Evolutionary conservation across 2,888 invertebrate genomes (phyloP).

Genomic region (Drosophila subsilvestris): DNA sequence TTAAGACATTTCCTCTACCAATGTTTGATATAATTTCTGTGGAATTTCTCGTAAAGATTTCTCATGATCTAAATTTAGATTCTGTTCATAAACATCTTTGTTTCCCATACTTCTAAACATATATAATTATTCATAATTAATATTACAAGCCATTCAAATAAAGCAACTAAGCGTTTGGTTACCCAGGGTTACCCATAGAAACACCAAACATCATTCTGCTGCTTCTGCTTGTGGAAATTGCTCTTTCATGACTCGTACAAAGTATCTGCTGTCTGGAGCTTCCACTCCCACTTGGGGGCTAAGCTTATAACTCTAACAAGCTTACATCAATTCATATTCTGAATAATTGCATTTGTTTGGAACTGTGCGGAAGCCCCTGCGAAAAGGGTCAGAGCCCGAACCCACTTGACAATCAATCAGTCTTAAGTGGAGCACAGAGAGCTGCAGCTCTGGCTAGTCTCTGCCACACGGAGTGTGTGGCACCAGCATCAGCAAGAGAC

Average conservation of each 20-base stretch:
- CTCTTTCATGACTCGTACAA: constrained; percentile 6
- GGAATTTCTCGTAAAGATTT: neutral
- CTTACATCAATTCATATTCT: constrained; percentile 43
- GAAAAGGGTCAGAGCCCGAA: constrained; percentile 17
- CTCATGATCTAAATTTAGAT: neutral
- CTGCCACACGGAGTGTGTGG: neutral
- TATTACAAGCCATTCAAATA: neutral
- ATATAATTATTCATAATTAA: neutral
- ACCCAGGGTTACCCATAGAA: neutral
- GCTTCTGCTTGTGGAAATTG: constrained; percentile 4
- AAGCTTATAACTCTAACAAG: constrained; percentile 43
- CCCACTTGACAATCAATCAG: constrained; percentile 74
- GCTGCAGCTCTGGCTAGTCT: constrained; percentile 4
- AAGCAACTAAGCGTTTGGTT: neutral
- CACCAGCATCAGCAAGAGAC: constrained; percentile 9
- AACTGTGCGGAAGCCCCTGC: constrained; percentile 10
- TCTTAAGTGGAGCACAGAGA: constrained; percentile 56
- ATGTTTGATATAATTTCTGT: neutral
- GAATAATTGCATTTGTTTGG: constrained; percentile 43
- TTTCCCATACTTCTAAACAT: neutral
- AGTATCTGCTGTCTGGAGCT: constrained; percentile 9
- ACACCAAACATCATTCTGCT: neutral
- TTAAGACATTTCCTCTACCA: neutral
- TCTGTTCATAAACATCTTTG: neutral
- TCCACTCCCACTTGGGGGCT: constrained; percentile 2